A percentile compares a stretch with the other conserved stretches of the same genome.
phyloP scores from a whole-genome alignment of 92 coral and sea anemone genomes.

The Epizoanthus scotinus region DNA sequence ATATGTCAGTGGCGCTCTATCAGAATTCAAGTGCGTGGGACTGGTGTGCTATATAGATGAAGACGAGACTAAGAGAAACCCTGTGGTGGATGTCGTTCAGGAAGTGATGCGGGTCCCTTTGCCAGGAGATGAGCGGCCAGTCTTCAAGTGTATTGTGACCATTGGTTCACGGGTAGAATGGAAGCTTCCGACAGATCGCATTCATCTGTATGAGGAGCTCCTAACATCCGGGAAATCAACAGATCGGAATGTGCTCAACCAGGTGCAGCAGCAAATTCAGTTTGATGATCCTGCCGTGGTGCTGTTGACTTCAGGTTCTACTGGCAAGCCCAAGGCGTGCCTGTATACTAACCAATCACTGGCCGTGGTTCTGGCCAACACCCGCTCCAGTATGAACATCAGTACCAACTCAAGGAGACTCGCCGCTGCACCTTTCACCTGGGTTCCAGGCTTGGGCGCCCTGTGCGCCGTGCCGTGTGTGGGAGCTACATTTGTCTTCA shows the following conservation, averaged over 20 bases:
- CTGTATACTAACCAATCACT: constrained; percentile 26
- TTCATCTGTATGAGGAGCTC: constrained; percentile 10
- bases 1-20: not conserved
- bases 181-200: not conserved
- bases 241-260: not conserved
- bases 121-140: not conserved
- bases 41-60: constrained; percentile 16
- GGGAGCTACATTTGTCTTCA: constrained; percentile 12
- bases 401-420: not conserved
- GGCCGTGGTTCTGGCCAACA: not conserved
- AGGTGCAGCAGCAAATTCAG: constrained; percentile 14
- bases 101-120: not conserved
- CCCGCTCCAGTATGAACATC: not conserved
- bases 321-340: constrained; percentile 4
- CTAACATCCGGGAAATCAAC: not conserved
- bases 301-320: constrained; percentile 18
- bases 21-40: not conserved
- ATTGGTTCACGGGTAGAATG: not conserved
- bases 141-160: constrained; percentile 10
- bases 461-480: not conserved
- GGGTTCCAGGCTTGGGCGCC: constrained; percentile 26
- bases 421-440: not conserved
- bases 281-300: constrained; percentile 20
- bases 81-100: not conserved
- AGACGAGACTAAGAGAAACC: constrained; percentile 16